These are phyloP conservation scores for Choloepus didactylus DNA, from an alignment of 2,797 vertebrate species.

Conservation along the genomic window DNA sequence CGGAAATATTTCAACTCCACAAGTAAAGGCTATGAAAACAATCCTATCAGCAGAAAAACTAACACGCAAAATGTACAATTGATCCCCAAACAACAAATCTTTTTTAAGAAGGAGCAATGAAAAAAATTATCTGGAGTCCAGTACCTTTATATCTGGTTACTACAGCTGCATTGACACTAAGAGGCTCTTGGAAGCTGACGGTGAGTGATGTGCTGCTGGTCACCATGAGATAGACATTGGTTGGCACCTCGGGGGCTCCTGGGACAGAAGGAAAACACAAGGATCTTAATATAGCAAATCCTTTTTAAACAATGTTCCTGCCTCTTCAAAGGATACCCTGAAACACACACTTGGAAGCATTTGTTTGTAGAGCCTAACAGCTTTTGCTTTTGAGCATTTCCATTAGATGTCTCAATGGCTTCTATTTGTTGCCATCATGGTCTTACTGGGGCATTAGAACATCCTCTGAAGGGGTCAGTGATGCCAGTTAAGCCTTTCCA, in stretches of 20 bases:
- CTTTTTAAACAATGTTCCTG: slow-evolving; percentile 85
- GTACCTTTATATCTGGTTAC: slow-evolving; percentile 98
- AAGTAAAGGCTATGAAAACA: slow-evolving; percentile 10
- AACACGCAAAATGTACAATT: background rate
- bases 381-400: slow-evolving; percentile 87
- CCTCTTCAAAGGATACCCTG: slow-evolving; percentile 84
- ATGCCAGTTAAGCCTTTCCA: slow-evolving; percentile 83
- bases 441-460: slow-evolving; percentile 71
- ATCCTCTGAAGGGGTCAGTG: slow-evolving; percentile 82
- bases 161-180: slow-evolving; percentile 94
- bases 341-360: slow-evolving; percentile 78
- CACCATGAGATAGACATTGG: slow-evolving; percentile 93
- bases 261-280: slow-evolving; percentile 87
- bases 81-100: background rate
- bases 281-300: slow-evolving; percentile 86
- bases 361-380: slow-evolving; percentile 80
- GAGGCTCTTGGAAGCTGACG: slow-evolving; percentile 96
- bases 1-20: slow-evolving; percentile 27
- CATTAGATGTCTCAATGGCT: slow-evolving; percentile 83
- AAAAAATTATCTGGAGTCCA: slow-evolving; percentile 69
- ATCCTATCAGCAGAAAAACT: background rate
- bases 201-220: slow-evolving; percentile 95
- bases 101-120: slow-evolving; percentile 66
- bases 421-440: slow-evolving; percentile 85
- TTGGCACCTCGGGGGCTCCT: slow-evolving; percentile 95